phyloP scores from a whole-genome alignment of 2,797 vertebrate genomes.

The Okamejei kenojei region DNA sequence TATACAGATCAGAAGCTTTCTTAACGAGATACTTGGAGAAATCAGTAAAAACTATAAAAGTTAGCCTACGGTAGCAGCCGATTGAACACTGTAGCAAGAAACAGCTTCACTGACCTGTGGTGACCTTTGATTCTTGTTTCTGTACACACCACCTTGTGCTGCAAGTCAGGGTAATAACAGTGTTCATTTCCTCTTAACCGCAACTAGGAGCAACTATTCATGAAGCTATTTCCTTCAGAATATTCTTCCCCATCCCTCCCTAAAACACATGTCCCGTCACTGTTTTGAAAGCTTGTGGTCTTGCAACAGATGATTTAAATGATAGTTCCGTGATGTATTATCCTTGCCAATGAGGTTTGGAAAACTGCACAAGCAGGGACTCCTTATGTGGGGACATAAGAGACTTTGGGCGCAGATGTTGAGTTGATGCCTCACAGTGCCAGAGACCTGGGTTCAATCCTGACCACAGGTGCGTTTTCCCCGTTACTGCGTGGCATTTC shows the following conservation, averaged over 20 bases:
- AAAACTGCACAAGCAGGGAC: not conserved
- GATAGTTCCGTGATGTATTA: not conserved
- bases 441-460: too few relatives aligned
- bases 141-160: not conserved
- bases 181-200: not conserved
- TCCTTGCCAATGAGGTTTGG: not conserved
- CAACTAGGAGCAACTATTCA: not conserved
- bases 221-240: not conserved
- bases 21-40: not conserved
- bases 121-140: not conserved
- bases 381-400: not conserved
- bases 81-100: not conserved
- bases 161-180: not conserved
- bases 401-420: too few relatives aligned
- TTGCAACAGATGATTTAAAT: not conserved
- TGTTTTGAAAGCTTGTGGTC: not conserved
- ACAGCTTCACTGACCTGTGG: not conserved
- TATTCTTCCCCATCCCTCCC: not conserved
- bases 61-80: not conserved
- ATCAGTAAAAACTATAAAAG: not conserved
- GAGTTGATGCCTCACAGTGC: too few relatives aligned
- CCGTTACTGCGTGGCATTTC: too few relatives aligned
- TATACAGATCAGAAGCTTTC: not conserved
- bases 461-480: too few relatives aligned
- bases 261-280: not conserved